phyloP scores from a whole-genome alignment of 1,140 invertebrate genomes.

The Pygmarrhopalites habei region DNA sequence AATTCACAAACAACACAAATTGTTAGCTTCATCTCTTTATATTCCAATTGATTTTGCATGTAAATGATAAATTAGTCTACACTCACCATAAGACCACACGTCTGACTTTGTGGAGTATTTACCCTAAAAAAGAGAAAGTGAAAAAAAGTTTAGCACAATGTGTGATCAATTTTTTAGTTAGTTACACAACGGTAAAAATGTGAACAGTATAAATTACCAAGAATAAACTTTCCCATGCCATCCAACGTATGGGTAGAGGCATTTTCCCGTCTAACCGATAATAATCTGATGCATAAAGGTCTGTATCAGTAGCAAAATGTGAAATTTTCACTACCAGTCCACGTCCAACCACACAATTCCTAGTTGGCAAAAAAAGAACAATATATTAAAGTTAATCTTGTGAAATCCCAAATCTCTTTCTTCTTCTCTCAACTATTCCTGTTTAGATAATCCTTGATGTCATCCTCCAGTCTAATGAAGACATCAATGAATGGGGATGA shows the following conservation, averaged over 20 bases:
- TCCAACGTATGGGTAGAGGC: slow-evolving; percentile 74
- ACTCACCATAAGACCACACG: slow-evolving; percentile 71
- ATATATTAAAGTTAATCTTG: slow-evolving; percentile 5
- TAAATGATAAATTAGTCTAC: no score
- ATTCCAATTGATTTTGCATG: no score
- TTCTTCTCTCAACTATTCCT: no score
- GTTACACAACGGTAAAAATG: no score
- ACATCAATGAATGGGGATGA: no score
- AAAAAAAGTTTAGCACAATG: no score
- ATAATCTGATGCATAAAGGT: slow-evolving; percentile 76
- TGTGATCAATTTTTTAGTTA: no score
- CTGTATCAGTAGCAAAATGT: slow-evolving; percentile 82
- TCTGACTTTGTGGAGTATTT: slow-evolving; percentile 67
- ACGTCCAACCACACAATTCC: slow-evolving; percentile 79
- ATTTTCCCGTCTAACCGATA: slow-evolving; percentile 71
- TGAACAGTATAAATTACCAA: slow-evolving; percentile 52
- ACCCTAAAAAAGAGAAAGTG: slow-evolving; percentile 39
- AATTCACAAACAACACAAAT: no score
- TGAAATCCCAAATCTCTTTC: no score
- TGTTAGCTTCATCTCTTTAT: no score
- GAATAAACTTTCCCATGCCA: slow-evolving; percentile 70
- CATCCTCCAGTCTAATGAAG: no score
- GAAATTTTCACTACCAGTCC: slow-evolving; percentile 81
- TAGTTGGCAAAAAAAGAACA: slow-evolving; percentile 40
- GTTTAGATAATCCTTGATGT: no score